phyloP scores from a whole-genome alignment of 2,888 invertebrate genomes.

The Caenorhabditis panamensis region DNA sequence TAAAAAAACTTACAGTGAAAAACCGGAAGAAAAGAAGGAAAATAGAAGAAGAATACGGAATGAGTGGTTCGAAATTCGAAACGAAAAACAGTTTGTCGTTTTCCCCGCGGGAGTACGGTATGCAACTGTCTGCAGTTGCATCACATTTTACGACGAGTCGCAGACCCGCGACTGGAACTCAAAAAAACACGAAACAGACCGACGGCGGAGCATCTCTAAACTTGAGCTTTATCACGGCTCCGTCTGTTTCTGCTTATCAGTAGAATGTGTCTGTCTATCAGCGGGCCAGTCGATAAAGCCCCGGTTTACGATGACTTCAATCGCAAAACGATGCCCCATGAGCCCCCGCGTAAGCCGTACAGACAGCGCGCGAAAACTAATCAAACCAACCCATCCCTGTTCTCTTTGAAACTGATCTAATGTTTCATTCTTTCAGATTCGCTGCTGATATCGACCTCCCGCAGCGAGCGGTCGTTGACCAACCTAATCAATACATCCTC shows the following conservation, averaged over 20 bases:
- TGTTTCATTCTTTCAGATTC: slow-evolving; percentile 1
- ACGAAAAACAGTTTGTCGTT: neutral
- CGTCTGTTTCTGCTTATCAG: neutral
- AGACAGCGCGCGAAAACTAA: neutral
- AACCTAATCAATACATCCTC: slow-evolving; percentile 4
- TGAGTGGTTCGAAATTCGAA: slow-evolving; percentile 9
- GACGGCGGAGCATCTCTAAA: slow-evolving; percentile 10
- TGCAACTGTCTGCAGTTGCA: neutral
- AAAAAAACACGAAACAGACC: neutral
- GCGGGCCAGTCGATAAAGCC: slow-evolving; percentile 19
- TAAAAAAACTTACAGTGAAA: slow-evolving; percentile 2
- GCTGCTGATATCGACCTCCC: neutral
- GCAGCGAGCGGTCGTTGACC: neutral
- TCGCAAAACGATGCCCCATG: neutral
- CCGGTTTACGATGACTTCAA: slow-evolving; percentile 2
- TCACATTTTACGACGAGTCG: neutral
- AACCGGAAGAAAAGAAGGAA: neutral
- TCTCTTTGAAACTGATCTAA: too few species aligned
- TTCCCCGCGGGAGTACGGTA: slow-evolving; percentile 10
- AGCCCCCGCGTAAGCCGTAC: neutral
- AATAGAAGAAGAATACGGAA: neutral
- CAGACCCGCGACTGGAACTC: neutral
- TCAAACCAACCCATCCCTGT: too few species aligned
- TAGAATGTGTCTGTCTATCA: neutral
- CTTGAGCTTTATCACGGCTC: slow-evolving; percentile 18